Base-by-base conservation (phyloP, 2,797 vertebrate genomes). In the Cossypha niveicapilla region DNA sequence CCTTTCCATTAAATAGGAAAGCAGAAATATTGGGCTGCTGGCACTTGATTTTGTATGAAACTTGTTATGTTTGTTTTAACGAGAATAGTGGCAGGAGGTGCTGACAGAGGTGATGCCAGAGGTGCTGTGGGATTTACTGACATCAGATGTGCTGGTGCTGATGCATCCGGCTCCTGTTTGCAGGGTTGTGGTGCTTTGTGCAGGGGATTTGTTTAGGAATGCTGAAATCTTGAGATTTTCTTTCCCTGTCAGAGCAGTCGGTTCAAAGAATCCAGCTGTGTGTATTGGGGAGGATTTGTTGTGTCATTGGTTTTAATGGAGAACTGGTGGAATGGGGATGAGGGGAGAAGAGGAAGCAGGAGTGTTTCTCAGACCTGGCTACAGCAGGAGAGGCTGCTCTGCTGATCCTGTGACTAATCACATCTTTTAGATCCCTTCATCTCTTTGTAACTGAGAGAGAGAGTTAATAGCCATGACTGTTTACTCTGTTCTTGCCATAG, bases 181-280 rank as follows among this genome's bases (percentile, higher is more conserved):
- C 35, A 50, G 68, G 2, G 4, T 12, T 21, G 70, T 37, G 3
- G 24, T 8, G 63, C 60, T 66, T 72, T 79, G 51, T 73, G 67
- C 44, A 2, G 53, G 8, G 62, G 13, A 17, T 71, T 80, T 18
- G 8, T 22, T 79, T 3, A 27, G 42, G 11, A 12, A 24, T 15
- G 70, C 63, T 28, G 48, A 56, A 65, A 53, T 14, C 60, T 13
- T 1, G 15, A 61, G 73, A 3, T 54, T 79, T 39, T 47, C 47
- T 42, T 44, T 34, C 21, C 39, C 27, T 22, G 6, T 28, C 1
- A 10, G 39, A 72, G 18, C 3, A 8, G 53, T 45, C 7, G 0
- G 1, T 62, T 85, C 14, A 4, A 2, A 48, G 57, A 11, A n/a
- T 5, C 6, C 28, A 9, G 75, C 4, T 50, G 9, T 15, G 19